Percentiles rank a stretch among this genome's conserved stretches.
phyloP scores from a whole-genome alignment of 2,888 invertebrate genomes.

The Spicauda simplicius region DNA sequence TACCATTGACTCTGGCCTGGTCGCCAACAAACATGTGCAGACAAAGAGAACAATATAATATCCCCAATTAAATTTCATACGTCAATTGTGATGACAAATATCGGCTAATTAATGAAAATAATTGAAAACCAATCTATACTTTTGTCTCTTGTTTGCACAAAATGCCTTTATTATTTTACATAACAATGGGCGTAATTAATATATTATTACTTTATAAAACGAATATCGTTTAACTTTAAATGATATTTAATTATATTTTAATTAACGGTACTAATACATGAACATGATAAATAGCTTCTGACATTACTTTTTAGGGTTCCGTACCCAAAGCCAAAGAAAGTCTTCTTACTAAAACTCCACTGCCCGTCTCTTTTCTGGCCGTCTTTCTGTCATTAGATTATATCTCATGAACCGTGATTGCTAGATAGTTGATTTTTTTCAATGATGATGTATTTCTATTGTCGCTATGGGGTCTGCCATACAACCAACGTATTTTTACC shows the following conservation, averaged over 20 bases:
- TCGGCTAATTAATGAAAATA: neutral
- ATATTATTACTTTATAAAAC: conserved; percentile 3
- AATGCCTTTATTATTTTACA: conserved; percentile 1
- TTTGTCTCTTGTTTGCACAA: conserved; percentile 7
- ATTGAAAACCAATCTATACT: conserved; percentile 8
- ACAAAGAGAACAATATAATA: neutral
- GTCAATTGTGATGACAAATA: neutral
- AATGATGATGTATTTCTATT: too few relatives aligned
- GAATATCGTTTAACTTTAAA: conserved; percentile 7
- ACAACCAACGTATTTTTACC: too few relatives aligned
- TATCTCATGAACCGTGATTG: too few relatives aligned
- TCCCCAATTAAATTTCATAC: neutral
- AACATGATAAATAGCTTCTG: too few relatives aligned
- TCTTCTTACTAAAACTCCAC: too few relatives aligned
- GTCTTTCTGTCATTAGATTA: too few relatives aligned
- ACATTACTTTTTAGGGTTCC: too few relatives aligned
- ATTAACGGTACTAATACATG: neutral
- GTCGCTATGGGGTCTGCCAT: too few relatives aligned
- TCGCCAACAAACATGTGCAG: neutral
- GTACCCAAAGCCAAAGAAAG: too few relatives aligned
- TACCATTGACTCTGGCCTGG: neutral
- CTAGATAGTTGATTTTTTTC: too few relatives aligned
- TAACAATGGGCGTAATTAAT: conserved; percentile 16
- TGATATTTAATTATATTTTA: conserved; percentile 3
- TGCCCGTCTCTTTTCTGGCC: too few relatives aligned